phyloP scores from a whole-genome alignment of 2,888 invertebrate species.

The Ditula angustiorana region DNA sequence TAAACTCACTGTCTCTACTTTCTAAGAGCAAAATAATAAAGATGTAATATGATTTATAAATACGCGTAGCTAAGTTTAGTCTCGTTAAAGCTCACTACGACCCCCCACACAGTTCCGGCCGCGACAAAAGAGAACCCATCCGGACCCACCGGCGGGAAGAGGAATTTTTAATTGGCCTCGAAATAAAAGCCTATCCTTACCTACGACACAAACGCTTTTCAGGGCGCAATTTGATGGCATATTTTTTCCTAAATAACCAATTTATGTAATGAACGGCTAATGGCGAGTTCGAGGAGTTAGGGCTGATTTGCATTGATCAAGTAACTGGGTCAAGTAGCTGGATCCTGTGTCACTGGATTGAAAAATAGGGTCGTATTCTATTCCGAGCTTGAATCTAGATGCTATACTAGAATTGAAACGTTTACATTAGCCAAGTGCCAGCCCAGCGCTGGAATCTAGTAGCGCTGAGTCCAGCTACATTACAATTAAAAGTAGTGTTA shows the following conservation, averaged over 20 bases:
- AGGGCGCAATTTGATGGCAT: conserved; percentile 51
- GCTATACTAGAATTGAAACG: too few relatives aligned
- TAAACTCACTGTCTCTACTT: too few relatives aligned
- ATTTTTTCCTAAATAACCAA: background rate
- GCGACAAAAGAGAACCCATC: conserved; percentile 69
- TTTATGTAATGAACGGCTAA: background rate
- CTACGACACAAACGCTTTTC: conserved; percentile 59
- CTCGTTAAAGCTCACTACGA: conserved; percentile 69
- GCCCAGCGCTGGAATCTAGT: too few relatives aligned
- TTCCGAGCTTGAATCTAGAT: too few relatives aligned
- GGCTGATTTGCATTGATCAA: too few relatives aligned
- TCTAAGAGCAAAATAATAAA: background rate
- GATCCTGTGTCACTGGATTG: too few relatives aligned
- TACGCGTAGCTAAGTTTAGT: conserved; percentile 52
- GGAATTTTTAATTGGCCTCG: conserved; percentile 78
- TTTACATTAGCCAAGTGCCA: too few relatives aligned
- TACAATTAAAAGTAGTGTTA: too few relatives aligned
- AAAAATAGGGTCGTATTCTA: too few relatives aligned
- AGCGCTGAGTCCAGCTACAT: too few relatives aligned
- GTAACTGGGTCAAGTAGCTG: too few relatives aligned
- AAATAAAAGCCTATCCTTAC: conserved; percentile 70
- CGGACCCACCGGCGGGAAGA: conserved; percentile 65
- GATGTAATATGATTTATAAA: conserved; percentile 14
- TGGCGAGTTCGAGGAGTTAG: too few relatives aligned
- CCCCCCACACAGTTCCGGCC: conserved; percentile 67